Conservation (phyloP, 2,797 vertebrate genomes). For the Cyclura pinguis region DNA sequence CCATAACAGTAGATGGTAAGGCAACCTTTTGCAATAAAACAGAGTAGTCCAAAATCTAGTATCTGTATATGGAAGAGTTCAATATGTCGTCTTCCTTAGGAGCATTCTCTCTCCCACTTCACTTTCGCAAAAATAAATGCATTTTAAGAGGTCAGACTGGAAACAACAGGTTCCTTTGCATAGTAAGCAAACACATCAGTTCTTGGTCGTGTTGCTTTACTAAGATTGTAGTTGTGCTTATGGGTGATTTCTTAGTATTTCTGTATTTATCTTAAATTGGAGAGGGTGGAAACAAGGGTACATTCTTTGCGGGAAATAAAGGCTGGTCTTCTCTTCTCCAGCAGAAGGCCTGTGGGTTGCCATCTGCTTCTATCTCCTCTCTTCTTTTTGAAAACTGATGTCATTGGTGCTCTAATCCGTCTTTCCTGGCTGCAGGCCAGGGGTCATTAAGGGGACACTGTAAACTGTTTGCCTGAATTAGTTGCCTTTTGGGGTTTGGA, state of each 20-base stretch:
- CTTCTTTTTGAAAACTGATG: not conserved
- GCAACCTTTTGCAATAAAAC: conserved; percentile 20
- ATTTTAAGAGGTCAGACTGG: not conserved
- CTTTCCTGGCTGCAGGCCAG: not conserved
- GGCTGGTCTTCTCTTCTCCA: not conserved
- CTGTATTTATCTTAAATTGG: conserved; percentile 6
- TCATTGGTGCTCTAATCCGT: not conserved
- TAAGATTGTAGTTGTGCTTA: not conserved
- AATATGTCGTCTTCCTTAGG: not conserved
- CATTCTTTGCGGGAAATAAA: conserved; percentile 8
- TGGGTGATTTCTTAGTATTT: not conserved
- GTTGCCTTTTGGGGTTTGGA: not conserved
- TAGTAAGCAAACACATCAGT: not conserved
- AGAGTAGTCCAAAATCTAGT: not conserved
- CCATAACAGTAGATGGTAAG: conserved; percentile 9
- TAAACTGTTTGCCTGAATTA: not conserved
- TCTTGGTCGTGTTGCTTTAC: not conserved
- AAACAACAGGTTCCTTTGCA: not conserved
- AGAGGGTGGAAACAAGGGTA: not conserved
- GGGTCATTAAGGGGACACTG: not conserved
- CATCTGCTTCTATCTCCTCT: not conserved
- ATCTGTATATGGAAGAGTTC: conserved; percentile 23
- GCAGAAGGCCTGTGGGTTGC: not conserved
- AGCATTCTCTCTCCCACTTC: not conserved
- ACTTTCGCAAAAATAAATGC: not conserved